Base-by-base conservation (phyloP, 1,140 invertebrate species). In the Anadara kagoshimensis region DNA sequence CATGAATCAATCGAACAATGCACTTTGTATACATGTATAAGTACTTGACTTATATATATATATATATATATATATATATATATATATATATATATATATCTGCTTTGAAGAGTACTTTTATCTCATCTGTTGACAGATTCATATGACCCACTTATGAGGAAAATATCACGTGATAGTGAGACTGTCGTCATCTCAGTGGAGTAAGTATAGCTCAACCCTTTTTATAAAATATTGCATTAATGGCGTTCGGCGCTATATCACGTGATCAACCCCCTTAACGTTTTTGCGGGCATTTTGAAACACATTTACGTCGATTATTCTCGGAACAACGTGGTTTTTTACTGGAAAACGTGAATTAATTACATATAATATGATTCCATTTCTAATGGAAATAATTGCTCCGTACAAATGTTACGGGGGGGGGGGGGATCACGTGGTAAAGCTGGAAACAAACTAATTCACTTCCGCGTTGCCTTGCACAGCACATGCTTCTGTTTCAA, bases 131-230 rank as follows among this genome's bases (percentile, higher is more conserved):
- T 76, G 67, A 43, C 61, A 81, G 79, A 81, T 47, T 75, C 70
- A 12, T 81, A 81, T 59, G 79, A 81, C 51, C 79, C 79, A 5
- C 51, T 81, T 0, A 76, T 78, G 51, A 62, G 76, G 54, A 81
- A 81, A 45, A 73, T 81, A 61, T 69, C 79, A 18, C 57, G 69
- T 22, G 79, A 78, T 10, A 81, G 79, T 63, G 79, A 76, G 43
- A 66, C 75, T n/a, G 72, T 81, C 0, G 68, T 81, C 14, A 70
- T 81, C 18, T 81, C 79, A 18, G 74, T 81, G 14, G 65, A 78
- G 79, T 81, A 67, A 75, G 79, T 74, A 20, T 22, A 36, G 16
- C 20, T 18, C 10, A 51, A 2, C 16, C 2, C 20, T 16, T 18
- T n/a, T n/a, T n/a, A n/a, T n/a, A n/a, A n/a, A n/a, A n/a, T n/a